phyloP scores from a whole-genome alignment of 2,113 vertebrate genomes.

The Sterrhoptilus dennistouni region DNA sequence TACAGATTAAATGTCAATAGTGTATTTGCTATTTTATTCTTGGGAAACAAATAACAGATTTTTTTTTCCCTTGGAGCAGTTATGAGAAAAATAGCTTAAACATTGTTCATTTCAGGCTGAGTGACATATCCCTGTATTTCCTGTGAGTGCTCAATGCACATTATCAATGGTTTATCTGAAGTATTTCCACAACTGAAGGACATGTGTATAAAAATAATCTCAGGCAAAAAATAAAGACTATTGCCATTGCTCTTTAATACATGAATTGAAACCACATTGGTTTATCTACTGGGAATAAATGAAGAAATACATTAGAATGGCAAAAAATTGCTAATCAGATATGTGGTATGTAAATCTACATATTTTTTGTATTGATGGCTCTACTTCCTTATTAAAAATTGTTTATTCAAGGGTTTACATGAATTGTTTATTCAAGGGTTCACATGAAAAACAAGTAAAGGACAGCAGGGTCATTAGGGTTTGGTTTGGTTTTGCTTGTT shows the following conservation, averaged over 20 bases:
- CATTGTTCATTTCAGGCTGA: conserved; percentile 37
- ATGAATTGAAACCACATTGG: conserved; percentile 34
- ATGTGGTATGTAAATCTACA: neutral
- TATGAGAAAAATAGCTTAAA: conserved; percentile 4
- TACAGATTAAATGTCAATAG: conserved; percentile 61
- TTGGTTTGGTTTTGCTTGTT: neutral
- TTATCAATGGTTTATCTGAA: conserved; percentile 45
- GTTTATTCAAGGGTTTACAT: neutral
- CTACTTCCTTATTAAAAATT: neutral
- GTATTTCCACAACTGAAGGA: conserved; percentile 43
- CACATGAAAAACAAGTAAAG: neutral
- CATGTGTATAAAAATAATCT: conserved; percentile 38
- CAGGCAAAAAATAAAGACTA: conserved; percentile 10
- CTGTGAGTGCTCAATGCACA: conserved; percentile 23
- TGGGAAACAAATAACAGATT: conserved; percentile 60
- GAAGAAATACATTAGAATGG: neutral
- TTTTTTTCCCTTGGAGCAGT: neutral
- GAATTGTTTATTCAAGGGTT: neutral
- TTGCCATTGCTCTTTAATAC: neutral
- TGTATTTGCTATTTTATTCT: conserved; percentile 58
- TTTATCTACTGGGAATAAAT: conserved; percentile 17
- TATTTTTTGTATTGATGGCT: neutral
- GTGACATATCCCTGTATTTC: conserved; percentile 1
- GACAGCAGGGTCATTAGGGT: neutral
- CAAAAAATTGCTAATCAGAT: neutral